phyloP scores from a whole-genome alignment of 1,140 invertebrate species.

The Musca vetustissima region DNA sequence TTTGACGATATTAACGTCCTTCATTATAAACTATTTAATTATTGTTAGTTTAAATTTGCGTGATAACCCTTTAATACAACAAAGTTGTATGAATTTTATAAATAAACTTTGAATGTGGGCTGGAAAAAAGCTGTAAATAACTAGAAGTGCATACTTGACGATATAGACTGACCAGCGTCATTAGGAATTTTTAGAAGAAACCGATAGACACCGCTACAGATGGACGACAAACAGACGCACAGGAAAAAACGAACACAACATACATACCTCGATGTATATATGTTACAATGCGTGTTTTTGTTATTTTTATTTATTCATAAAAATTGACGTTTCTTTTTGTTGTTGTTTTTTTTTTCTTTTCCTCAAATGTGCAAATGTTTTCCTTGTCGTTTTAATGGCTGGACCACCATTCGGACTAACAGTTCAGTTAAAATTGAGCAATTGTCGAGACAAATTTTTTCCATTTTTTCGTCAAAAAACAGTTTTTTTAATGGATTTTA shows the following conservation, averaged over 20 bases:
- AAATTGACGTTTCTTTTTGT: slow-evolving; percentile 1
- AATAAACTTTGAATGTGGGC: slow-evolving; percentile 5
- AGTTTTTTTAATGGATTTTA: too few species aligned
- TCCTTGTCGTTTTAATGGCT: slow-evolving; percentile 1
- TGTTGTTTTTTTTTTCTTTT: too few species aligned
- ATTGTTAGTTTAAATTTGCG: too few species aligned
- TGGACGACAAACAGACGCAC: too few species aligned
- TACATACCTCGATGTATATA: background rate
- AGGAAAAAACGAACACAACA: too few species aligned
- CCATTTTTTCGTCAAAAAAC: slow-evolving; percentile 4
- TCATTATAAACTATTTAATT: too few species aligned
- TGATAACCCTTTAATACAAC: too few species aligned
- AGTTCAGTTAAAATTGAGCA: slow-evolving; percentile 23
- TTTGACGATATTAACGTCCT: too few species aligned
- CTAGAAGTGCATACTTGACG: background rate
- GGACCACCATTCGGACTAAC: slow-evolving; percentile 7
- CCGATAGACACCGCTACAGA: background rate
- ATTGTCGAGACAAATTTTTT: slow-evolving; percentile 23
- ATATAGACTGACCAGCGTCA: slow-evolving; percentile 18
- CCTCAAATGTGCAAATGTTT: too few species aligned
- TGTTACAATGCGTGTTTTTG: slow-evolving; percentile 16
- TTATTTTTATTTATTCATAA: background rate
- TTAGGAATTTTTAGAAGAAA: slow-evolving; percentile 14
- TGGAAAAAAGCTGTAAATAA: slow-evolving; percentile 6
- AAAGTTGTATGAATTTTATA: too few species aligned